Percentiles rank a stretch among this genome's conserved stretches.
Conservation (phyloP, 1,140 invertebrate species). For the Drosophila sturtevanti region DNA sequence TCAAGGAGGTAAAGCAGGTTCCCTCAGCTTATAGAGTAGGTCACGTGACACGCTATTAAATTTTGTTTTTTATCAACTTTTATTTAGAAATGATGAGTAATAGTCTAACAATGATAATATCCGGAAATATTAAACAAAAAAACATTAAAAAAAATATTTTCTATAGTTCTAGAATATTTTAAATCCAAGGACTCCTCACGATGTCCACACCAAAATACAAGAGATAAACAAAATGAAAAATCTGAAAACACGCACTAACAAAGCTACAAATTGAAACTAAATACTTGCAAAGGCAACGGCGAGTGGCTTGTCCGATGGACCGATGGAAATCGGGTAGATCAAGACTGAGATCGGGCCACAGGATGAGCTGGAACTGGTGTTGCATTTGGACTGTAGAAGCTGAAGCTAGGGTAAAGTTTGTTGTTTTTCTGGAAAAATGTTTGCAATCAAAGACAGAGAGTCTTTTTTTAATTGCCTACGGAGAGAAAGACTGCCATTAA, state of each 20-base stretch:
- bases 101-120: too few species aligned
- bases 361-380: conserved; percentile 39
- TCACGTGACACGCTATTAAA: conserved; percentile 37
- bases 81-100: too few species aligned
- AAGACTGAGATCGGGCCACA: conserved; percentile 49
- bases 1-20: conserved; percentile 41
- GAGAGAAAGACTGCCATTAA: conserved; percentile 16
- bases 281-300: conserved; percentile 54
- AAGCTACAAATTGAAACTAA: conserved; percentile 81
- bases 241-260: conserved; percentile 75
- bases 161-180: background rate
- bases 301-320: conserved; percentile 21
- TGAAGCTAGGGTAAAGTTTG: conserved; percentile 44
- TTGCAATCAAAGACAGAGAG: conserved; percentile 71
- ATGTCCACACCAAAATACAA: conserved; percentile 22
- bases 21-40: conserved; percentile 19
- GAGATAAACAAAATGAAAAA: conserved; percentile 57
- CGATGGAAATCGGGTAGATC: conserved; percentile 48
- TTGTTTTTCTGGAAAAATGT: conserved; percentile 76
- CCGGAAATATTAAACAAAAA: too few species aligned
- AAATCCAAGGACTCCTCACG: conserved; percentile 15
- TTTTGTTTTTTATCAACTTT: background rate
- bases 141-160: too few species aligned
- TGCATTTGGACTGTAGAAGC: conserved; percentile 28
- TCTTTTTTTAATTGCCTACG: conserved; percentile 67